phyloP scores from a whole-genome alignment of 2,888 invertebrate genomes.

The Ichneumon xanthorius region DNA sequence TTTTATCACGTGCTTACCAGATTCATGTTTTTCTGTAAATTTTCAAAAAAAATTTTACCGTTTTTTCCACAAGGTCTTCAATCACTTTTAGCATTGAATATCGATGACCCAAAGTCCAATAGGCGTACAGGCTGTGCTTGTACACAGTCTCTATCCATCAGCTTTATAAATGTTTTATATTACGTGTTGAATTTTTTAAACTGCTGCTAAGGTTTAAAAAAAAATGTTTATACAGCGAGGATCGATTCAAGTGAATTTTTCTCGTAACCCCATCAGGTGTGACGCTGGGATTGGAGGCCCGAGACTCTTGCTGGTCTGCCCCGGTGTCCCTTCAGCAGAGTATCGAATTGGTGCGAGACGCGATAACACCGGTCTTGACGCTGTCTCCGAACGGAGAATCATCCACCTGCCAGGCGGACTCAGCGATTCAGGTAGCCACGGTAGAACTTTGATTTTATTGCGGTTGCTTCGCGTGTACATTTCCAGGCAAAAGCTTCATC shows the following conservation, averaged over 20 bases:
- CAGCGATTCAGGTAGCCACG: slow-evolving; percentile 64
- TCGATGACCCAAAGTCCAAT: too few species aligned
- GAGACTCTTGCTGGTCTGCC: slow-evolving; percentile 94
- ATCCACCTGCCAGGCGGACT: slow-evolving; percentile 68
- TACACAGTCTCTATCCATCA: too few species aligned
- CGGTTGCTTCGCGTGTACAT: too few species aligned
- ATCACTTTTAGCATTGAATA: too few species aligned
- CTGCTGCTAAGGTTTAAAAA: neutral
- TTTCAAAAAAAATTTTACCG: too few species aligned
- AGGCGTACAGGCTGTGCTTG: too few species aligned
- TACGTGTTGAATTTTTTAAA: neutral
- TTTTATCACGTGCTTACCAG: too few species aligned
- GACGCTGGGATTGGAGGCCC: slow-evolving; percentile 89
- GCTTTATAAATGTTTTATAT: too few species aligned
- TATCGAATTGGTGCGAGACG: slow-evolving; percentile 91
- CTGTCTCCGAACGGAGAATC: slow-evolving; percentile 69
- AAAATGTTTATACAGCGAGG: neutral
- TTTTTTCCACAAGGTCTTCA: too few species aligned
- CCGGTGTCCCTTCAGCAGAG: slow-evolving; percentile 92
- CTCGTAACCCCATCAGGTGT: slow-evolving; percentile 77
- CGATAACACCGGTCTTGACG: slow-evolving; percentile 85
- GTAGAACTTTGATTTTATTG: neutral
- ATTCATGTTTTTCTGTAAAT: too few species aligned
- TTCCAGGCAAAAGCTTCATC: too few species aligned
- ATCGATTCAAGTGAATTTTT: neutral